Evolutionary conservation across 1,140 invertebrate genomes (phyloP), one percentile per base, ranked within the genome.

Genomic region (Sarcophaga bullata): DNA sequence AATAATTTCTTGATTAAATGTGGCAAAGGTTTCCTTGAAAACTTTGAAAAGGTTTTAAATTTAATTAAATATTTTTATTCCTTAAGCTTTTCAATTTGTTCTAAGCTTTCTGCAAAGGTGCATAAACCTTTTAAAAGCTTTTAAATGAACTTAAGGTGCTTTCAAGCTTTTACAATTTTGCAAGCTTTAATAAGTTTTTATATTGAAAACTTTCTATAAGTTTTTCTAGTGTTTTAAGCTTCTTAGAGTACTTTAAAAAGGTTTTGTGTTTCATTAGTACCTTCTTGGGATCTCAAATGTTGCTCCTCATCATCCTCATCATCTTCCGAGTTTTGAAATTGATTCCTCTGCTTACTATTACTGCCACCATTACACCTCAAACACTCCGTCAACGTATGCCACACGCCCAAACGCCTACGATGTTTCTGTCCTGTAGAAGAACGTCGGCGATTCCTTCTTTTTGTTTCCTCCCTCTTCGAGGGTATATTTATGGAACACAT

Each of bases 221-320:
- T 47, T 25, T 72, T 72, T 6, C 6, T 17, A 72, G 37, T 25
- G 6, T 62, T 15, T 62, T 48, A 48, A 37, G 25, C 25, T 58
- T 58, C n/a, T 58, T 13, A 58, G 52, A n/a, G 13, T 1, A 52
- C 50, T 15, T 62, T 62, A 11, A 62, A 62, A 15, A 15, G 11
- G 0, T 68, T 68, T 68, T 0, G 10, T 10, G n/a, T n/a, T 68
- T 68, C 19, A 9, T 25, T 58, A 47, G 50, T 82, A 82, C 83
- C 83, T 62, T 84, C 76, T 58, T 83, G 25, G 37, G 84, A 84
- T 1, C 86, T 83, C 48, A 90, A 82, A 52, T 88, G 88, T 0
- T 87, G 86, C 73, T 89, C 86, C 52, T 89, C 88, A 50, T 89
- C 88, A 72, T 89, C 86, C 76, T 88, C 87, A 80, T 89, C 87